These are phyloP conservation scores for Urocynchramus pylzowi DNA, from an alignment of 2,113 vertebrate genomes.

Conservation along the genomic window DNA sequence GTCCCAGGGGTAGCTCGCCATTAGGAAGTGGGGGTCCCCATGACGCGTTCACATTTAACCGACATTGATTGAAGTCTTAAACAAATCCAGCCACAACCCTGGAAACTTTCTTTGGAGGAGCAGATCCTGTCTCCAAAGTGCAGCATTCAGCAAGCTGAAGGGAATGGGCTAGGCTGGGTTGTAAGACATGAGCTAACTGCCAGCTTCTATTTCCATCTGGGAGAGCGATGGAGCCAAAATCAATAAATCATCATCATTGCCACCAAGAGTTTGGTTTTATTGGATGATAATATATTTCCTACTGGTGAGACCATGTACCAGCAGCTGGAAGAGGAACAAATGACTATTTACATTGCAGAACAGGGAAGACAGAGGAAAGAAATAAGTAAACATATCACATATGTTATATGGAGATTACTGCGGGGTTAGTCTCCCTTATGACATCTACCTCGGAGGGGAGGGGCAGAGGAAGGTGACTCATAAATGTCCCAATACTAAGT, in stretches of 20 bases:
- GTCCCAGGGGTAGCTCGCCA: background rate
- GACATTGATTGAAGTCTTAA: background rate
- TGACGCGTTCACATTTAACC: background rate
- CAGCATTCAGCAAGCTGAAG: constrained; percentile 7
- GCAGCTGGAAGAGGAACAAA: constrained; percentile 61
- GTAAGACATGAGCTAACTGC: constrained; percentile 65
- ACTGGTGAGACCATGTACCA: constrained; percentile 62
- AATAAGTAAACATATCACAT: constrained; percentile 57
- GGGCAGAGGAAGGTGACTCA: constrained; percentile 59
- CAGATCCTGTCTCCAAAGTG: background rate
- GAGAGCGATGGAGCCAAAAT: constrained; percentile 12
- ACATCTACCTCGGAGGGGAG: constrained; percentile 38
- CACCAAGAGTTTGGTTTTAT: constrained; percentile 64
- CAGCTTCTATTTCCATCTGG: constrained; percentile 65
- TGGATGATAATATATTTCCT: constrained; percentile 67
- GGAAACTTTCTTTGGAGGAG: constrained; percentile 42
- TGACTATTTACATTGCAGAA: constrained; percentile 57
- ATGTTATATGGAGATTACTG: constrained; percentile 40
- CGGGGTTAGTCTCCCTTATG: background rate
- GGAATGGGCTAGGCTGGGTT: constrained; percentile 41
- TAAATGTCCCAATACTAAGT: constrained; percentile 27
- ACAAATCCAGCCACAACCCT: constrained; percentile 32
- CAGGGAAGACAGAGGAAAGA: constrained; percentile 51
- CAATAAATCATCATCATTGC: constrained; percentile 64
- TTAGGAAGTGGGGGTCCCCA: constrained; percentile 1